Evolutionary conservation across 2,113 vertebrate genomes (phyloP), one percentile per base, ranked within the genome.

Genomic region (Scomber colias): DNA sequence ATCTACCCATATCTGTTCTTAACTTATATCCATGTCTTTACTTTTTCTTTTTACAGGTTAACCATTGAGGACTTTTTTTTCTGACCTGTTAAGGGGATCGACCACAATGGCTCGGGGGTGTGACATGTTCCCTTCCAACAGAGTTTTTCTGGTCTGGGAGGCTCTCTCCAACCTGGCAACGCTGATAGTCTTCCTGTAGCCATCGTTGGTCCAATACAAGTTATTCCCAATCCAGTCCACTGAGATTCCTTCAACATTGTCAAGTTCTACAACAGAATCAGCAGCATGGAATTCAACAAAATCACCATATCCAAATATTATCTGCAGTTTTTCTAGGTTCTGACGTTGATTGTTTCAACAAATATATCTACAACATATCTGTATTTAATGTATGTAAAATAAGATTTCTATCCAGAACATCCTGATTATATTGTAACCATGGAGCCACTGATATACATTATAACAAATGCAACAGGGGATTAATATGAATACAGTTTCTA

Each of bases 221-320:
- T 99, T 99, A 87, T 98, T 98, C 79, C 97, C 97, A 90, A 99
- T 97, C 98, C 98, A 99, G 85, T 99, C 98, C 83, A 99, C 98
- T 55, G 98, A 98, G 85, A 99, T 97, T 16, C 98, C 98, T 90
- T 99, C 98, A 17, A 99, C 97, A 49, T 99, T 99, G 92, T 99
- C 97, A 1, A 99, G 95, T 86, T 99, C 98, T 99, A 74, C 50
- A 62, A 78, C 14, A 85, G 6, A 81, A 63, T 27, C 53, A 74
- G 15, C 12, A 30, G 17, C 11, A 65, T 1, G 40, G 4, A 59
- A 54, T 49, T 19, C 3, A 66, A 55, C 2, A 48, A 10, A 62
- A 60, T 61, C 5, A 57, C 2, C 15, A 46, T 48, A 70, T 24
- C 21, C 5, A 54, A 67, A 65, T 7, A 9, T 56, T 15, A 51